Base-by-base conservation (phyloP, 2,888 invertebrate genomes). In the Auanema sp. region DNA sequence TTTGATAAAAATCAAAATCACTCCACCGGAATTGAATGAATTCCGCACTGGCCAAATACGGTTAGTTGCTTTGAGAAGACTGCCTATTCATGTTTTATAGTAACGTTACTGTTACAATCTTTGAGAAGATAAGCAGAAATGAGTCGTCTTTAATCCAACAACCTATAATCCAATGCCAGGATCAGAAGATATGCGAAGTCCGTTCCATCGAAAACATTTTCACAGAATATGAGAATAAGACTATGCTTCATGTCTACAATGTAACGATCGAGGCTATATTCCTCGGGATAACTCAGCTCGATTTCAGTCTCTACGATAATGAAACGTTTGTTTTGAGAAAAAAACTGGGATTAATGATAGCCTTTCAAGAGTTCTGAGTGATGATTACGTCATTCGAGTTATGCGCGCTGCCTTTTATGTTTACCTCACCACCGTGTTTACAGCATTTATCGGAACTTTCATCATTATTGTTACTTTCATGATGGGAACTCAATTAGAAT, bases 401-500 rank as follows among this genome's bases (percentile, higher is more conserved):
- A 61, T 68, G 40, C 60, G 70, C 1, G 68, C 70, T 10, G 53
- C 57, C 3, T 61, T 42, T 23, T 66, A 71, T 33, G 58, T 61
- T 25, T 51, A 40, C 14, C 53, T 71, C 23, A 62, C 65, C 4
- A 41, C 42, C 24, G 50, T 83, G 3, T 86, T 87, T 66, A 79
- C 83, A 11, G 68, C 75, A 4, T 64, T 83, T 0, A 73, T 85
- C 23, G 79, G 85, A 10, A 64, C 83, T 0, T 76, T 86, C 33
- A 79, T 86, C 10, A 70, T 83, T 12, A 64, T 84, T 49, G 81
- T 84, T 57, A 85, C 85, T 58, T 76, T 86, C 58, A 84, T 85
- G 41, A 86, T 87, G 85, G 87, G 87, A 2, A 85, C 85, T 54
- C 85, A 85, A 68, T 78, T 86, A 21, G 84, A 86, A 52, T 56